Base-by-base conservation (phyloP, 2,888 invertebrate species). In the Myopa testacea region DNA sequence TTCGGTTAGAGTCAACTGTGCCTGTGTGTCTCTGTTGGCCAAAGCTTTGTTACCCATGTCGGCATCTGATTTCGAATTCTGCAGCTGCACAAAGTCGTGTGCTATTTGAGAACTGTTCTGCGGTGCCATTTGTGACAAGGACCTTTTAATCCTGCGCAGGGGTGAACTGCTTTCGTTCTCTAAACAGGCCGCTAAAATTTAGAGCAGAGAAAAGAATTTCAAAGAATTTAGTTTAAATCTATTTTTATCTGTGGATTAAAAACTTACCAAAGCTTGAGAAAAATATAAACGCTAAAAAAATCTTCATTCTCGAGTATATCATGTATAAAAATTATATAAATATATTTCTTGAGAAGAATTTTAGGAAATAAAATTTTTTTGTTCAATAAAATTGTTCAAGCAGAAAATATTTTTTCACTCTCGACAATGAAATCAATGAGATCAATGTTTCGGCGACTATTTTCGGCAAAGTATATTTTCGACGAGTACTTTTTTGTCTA, bases 111-210 rank as follows among this genome's bases (percentile, higher is more conserved):
- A 68, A 12, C 8, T 34, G 26, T 67, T 72, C 58, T 60, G 40
- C n/a, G 40, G 19, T 14, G 40, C 38, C 3, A n/a, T 26, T 10
- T 37, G 26, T 14, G 45, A 14, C 4, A 45, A 50, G 5, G 65
- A 7, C 19, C 77, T 45, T 26, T 77, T 77, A 45, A 77, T 74
- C 10, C 77, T 38, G 34, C 62, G 68, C 34, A 77, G 50, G 5
- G 77, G 55, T 12, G 62, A 55, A 7, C 67, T 45, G 4, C 55
- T 60, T 26, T 34, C 10, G 60, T 40, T 26, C 14, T 10, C 10
- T 19, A 68, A n/a, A 58, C 10, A 55, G 10, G 68, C 69, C 16
- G 75, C 65, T 7, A 38, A 16, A 55, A 6, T 45, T 45, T 45
- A 8, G 55, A 34, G 38, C 26, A 62, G 1, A 34, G 38, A 65